Evolutionary conservation across 2,113 vertebrate genomes (phyloP), one percentile per base, ranked within the genome.

Genomic region (Cyphomyrus discorhynchus): DNA sequence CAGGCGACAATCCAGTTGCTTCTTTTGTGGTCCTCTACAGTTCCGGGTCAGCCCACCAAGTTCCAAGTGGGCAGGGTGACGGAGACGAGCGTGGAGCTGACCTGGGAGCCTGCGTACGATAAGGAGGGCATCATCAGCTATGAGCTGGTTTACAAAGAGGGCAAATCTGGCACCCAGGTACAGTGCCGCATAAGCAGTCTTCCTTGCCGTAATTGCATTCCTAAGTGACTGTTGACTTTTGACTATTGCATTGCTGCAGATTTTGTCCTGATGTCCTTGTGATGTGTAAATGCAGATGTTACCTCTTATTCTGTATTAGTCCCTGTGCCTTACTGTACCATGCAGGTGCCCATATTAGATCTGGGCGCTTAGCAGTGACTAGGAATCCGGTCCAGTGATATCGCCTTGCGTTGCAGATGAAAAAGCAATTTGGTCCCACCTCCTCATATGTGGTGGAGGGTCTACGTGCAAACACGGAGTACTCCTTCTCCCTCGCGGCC

Each of bases 391-490:
- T 88, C 70, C 42, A 82, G 77, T 46, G 13, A 15, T 47, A 39
- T 49, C 21, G 31, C 47, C 49, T 39, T 82, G 82, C 90, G 82
- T 1, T 42, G 50, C 94, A 99, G 98, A 96, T 98, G 91, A 97
- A 95, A 92, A 95, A 96, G 94, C 97, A 95, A 84, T 98, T 99
- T 1, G 97, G 97, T 87, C 98, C 98, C 0, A 95, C 96, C 2
- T 97, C 96, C 0, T 96, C 96, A 0, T 98, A 97, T 91, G 96
- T 96, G 1, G 96, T 98, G 90, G 97, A 98, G 89, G 96, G 96
- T 91, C 96, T 99, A 91, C 98, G 98, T 89, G 98, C 98, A 52
- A 98, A 99, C 95, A 99, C 97, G 0, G 97, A 98, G 91, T 99
- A 99, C 93, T 96, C 96, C 94, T 99, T 99, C 96, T 97, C 97